Evolutionary conservation across 2,888 invertebrate genomes (phyloP).

Genomic region (Polyommatus icarus): DNA sequence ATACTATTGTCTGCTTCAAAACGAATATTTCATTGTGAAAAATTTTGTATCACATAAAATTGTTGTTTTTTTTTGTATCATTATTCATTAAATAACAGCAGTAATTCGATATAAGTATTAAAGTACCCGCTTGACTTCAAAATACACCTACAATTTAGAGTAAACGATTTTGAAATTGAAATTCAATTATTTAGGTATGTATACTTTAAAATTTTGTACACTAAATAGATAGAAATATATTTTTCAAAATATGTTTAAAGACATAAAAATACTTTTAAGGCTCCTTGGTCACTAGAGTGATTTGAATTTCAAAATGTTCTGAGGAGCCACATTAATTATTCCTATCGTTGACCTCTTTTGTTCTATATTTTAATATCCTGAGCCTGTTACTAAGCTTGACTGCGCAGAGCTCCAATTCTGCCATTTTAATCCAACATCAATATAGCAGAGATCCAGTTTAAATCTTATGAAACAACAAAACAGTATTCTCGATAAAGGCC

Average conservation of each 20-base stretch:
- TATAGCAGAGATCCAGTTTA: too few relatives aligned
- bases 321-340: constrained; percentile 12
- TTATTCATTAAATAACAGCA: too few relatives aligned
- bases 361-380: constrained; percentile 12
- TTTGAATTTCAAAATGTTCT: constrained; percentile 14
- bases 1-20: constrained; percentile 4
- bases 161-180: too few relatives aligned
- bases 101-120: too few relatives aligned
- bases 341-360: constrained; percentile 18
- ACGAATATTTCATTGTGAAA: background rate
- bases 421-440: background rate
- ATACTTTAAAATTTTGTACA: background rate
- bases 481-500: too few relatives aligned
- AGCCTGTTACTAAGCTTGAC: background rate
- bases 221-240: background rate
- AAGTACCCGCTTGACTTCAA: too few relatives aligned
- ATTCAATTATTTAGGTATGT: too few relatives aligned
- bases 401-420: too few relatives aligned
- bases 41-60: background rate
- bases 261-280: background rate
- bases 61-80: too few relatives aligned
- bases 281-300: background rate
- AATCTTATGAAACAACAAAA: too few relatives aligned
- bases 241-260: background rate
- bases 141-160: too few relatives aligned